Percentiles rank a stretch among this genome's conserved stretches.
Conservation (phyloP, 2,797 vertebrate species). For the Hapalemur alaotrensis region DNA sequence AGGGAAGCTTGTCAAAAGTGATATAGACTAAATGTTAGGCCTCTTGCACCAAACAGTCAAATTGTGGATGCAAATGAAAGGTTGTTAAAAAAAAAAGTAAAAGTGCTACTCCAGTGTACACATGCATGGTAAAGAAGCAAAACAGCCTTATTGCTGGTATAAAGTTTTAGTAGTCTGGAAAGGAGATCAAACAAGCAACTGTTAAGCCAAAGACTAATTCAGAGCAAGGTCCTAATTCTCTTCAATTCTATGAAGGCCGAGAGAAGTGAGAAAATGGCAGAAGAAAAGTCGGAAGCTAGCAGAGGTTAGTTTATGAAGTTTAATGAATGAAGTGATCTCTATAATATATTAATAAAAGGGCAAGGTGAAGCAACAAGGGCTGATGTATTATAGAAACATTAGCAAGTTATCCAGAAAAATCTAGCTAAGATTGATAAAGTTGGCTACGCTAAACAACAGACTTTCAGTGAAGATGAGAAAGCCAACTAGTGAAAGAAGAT, state of each 20-base stretch:
- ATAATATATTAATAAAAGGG: neutral
- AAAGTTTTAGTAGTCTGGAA: neutral
- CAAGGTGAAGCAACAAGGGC: neutral
- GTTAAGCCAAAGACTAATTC: neutral
- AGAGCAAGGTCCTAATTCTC: neutral
- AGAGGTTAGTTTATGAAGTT: neutral
- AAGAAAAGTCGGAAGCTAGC: neutral
- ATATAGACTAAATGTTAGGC: neutral
- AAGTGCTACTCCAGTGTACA: neutral
- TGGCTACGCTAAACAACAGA: neutral
- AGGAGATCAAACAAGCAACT: neutral
- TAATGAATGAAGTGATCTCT: neutral
- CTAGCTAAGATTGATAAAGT: neutral
- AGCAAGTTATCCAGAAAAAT: neutral
- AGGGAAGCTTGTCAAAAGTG: neutral
- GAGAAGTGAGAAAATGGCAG: neutral
- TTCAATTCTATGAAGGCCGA: neutral
- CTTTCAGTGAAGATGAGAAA: neutral
- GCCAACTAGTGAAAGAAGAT: neutral
- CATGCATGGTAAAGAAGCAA: neutral
- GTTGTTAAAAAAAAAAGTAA: neutral
- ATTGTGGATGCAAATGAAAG: neutral
- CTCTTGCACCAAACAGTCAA: neutral
- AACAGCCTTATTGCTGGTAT: neutral
- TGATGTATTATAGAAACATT: neutral